These are phyloP conservation scores for Protosalanx chinensis DNA, from an alignment of 2,797 vertebrate genomes.

Conservation along the genomic window DNA sequence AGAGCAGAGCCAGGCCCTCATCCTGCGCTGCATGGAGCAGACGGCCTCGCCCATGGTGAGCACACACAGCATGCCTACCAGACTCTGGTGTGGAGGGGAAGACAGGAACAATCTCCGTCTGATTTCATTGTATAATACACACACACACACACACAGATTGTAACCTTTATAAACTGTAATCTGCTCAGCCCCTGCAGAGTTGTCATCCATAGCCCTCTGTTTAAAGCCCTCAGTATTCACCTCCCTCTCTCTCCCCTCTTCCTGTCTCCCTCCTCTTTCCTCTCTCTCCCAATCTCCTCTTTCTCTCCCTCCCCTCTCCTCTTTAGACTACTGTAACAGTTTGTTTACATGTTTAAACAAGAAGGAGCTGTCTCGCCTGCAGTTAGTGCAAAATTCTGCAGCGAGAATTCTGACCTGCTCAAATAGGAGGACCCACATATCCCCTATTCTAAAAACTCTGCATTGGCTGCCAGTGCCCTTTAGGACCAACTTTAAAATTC, in stretches of 20 bases:
- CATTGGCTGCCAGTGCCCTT: no score
- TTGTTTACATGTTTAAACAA: no score
- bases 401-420: no score
- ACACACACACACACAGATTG: slow-evolving; percentile 28
- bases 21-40: slow-evolving; percentile 88
- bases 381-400: no score
- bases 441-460: no score
- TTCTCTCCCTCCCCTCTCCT: not conserved
- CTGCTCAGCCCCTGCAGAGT: slow-evolving; percentile 29
- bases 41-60: slow-evolving; percentile 86
- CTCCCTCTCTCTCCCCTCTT: slow-evolving; percentile 2
- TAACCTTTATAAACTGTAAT: slow-evolving; percentile 25
- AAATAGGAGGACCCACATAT: no score
- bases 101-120: no score
- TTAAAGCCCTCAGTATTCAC: not conserved
- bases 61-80: not conserved
- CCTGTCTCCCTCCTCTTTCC: not conserved
- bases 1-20: slow-evolving; percentile 89
- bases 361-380: no score
- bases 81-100: no score
- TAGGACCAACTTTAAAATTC: no score
- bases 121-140: not conserved
- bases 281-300: not conserved
- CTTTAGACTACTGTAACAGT: no score
- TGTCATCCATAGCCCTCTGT: not conserved